These are phyloP conservation scores for Lepeophtheirus nordmannii DNA, from an alignment of 2,888 invertebrate species.

Conservation along the genomic window DNA sequence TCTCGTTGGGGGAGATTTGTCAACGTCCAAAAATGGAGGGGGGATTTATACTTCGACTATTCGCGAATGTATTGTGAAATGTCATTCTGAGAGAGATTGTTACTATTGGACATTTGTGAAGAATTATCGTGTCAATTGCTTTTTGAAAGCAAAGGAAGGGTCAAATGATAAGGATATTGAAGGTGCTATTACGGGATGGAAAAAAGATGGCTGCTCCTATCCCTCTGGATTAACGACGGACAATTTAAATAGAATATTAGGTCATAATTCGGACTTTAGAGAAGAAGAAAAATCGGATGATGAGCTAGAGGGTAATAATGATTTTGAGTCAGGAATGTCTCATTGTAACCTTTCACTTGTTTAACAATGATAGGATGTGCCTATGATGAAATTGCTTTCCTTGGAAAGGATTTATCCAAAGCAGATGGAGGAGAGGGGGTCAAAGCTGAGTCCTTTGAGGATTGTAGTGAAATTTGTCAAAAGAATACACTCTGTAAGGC, in stretches of 20 bases:
- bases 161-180: neutral
- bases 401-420: neutral
- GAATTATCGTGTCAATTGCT: slow-evolving; percentile 4
- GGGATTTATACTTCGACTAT: neutral
- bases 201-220: slow-evolving; percentile 10
- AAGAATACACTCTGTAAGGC: neutral
- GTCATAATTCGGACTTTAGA: neutral
- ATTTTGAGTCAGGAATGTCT: neutral
- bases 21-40: neutral
- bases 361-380: slow-evolving; percentile 9
- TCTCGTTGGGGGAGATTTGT: slow-evolving; percentile 6
- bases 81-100: neutral
- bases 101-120: slow-evolving; percentile 13
- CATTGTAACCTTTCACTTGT: neutral
- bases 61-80: neutral
- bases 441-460: slow-evolving; percentile 4
- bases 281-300: neutral
- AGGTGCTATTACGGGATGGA: slow-evolving; percentile 13
- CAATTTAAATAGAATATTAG: neutral
- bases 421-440: slow-evolving; percentile 12
- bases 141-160: neutral
- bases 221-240: neutral
- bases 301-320: neutral
- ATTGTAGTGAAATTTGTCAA: neutral
- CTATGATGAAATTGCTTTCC: slow-evolving; percentile 6